phyloP scores from a whole-genome alignment of 2,797 vertebrate species.

The Lepus oiostolus region DNA sequence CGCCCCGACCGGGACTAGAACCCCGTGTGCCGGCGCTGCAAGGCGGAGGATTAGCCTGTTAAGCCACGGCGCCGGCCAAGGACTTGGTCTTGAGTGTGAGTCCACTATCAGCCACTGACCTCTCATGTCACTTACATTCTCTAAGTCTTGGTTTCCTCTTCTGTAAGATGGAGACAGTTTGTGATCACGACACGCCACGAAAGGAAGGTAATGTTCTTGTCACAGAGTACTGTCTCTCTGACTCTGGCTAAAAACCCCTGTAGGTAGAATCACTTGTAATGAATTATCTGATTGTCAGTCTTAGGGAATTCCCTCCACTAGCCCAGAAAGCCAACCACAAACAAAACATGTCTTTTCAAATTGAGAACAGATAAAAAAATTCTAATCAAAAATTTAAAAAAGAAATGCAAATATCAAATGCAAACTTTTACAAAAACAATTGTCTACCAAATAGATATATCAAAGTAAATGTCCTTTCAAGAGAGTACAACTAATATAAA shows the following conservation, averaged over 20 bases:
- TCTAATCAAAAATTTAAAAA: neutral
- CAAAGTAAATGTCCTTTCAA: neutral
- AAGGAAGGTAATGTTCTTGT: neutral
- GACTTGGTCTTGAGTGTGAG: too few relatives aligned
- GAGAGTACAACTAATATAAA: neutral
- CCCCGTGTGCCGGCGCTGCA: too few relatives aligned
- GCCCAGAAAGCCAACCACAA: neutral
- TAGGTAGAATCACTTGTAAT: slow-evolving; percentile 32
- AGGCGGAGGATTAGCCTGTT: too few relatives aligned
- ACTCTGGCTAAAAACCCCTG: slow-evolving; percentile 38
- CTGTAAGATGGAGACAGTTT: neutral
- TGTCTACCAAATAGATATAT: neutral
- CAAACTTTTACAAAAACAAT: neutral
- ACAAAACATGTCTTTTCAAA: neutral
- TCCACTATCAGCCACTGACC: too few relatives aligned
- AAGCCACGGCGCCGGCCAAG: too few relatives aligned
- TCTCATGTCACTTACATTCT: neutral
- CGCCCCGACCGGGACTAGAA: too few relatives aligned
- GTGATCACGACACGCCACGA: neutral
- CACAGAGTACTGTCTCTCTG: neutral
- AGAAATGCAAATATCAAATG: slow-evolving; percentile 6
- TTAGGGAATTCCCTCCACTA: slow-evolving; percentile 48
- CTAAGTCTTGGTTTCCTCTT: neutral
- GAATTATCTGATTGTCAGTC: slow-evolving; percentile 45
- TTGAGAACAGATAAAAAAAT: slow-evolving; percentile 9